These are phyloP conservation scores for Anabacerthia variegaticeps DNA, from an alignment of 2,797 vertebrate species.

Conservation along the genomic window DNA sequence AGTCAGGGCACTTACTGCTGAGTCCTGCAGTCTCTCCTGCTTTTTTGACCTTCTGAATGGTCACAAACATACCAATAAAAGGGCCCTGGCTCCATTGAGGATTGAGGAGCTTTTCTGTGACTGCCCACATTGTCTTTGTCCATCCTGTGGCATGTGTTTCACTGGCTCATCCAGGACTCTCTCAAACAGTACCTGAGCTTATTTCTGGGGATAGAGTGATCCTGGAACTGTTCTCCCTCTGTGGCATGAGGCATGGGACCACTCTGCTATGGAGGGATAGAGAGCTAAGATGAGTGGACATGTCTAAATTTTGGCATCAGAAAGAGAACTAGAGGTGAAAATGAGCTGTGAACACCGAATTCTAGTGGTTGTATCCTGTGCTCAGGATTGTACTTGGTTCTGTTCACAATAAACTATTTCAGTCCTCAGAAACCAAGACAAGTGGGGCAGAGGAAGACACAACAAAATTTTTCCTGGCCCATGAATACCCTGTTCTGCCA, in stretches of 20 bases:
- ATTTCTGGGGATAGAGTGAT: background rate
- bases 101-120: fast-evolving
- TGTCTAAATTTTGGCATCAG: background rate
- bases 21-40: background rate
- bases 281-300: fast-evolving
- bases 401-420: background rate
- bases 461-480: background rate
- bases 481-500: background rate
- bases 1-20: background rate
- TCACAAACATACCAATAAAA: background rate
- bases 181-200: background rate
- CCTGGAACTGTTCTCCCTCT: background rate
- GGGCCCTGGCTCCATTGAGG: background rate
- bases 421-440: background rate
- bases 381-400: background rate
- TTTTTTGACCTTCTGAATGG: background rate
- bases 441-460: background rate
- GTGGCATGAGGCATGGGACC: background rate
- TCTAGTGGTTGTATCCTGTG: background rate
- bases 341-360: background rate
- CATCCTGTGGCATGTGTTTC: fast-evolving
- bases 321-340: background rate
- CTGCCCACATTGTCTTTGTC: background rate
- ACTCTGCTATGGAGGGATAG: background rate
- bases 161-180: background rate